Evolutionary conservation across 2,113 vertebrate species (phyloP).

Genomic region (Petromus typicus): DNA sequence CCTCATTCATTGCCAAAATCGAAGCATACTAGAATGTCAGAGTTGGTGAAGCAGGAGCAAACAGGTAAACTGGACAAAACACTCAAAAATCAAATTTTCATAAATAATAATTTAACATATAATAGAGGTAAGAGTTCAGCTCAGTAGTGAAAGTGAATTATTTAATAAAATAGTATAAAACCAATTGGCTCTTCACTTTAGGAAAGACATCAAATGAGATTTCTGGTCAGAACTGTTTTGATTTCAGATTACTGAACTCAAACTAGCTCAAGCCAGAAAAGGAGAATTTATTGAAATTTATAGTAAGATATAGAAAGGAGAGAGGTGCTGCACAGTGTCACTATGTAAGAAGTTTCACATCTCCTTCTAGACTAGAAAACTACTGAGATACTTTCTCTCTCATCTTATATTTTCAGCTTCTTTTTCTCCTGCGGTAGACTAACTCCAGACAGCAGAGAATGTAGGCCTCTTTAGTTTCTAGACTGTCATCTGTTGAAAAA

Average conservation of each 20-base stretch:
- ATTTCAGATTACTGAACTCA: constrained; percentile 39
- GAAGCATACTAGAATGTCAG: constrained; percentile 36
- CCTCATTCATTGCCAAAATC: background rate
- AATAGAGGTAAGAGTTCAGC: constrained; percentile 1
- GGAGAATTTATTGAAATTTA: background rate
- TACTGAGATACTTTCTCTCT: constrained; percentile 6
- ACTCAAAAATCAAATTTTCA: constrained; percentile 25
- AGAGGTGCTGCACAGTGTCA: background rate
- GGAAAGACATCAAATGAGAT: constrained; percentile 34
- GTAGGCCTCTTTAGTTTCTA: background rate
- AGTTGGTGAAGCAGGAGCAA: constrained; percentile 6
- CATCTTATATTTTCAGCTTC: background rate
- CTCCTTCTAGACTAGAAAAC: background rate
- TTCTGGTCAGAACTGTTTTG: constrained; percentile 27
- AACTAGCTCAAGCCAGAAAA: constrained; percentile 12
- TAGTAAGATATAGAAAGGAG: constrained; percentile 19
- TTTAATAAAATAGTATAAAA: constrained; percentile 39
- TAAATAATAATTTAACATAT: constrained; percentile 36
- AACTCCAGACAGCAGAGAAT: background rate
- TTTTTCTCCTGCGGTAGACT: background rate
- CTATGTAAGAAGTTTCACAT: background rate
- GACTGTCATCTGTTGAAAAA: constrained; percentile 27
- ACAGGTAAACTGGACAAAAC: constrained; percentile 38
- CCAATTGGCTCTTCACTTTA: background rate
- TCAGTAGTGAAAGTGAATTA: background rate